Percentiles rank a stretch among this genome's conserved stretches.
Evolutionary conservation across 2,113 vertebrate species (phyloP).

Genomic region (Aldabrachelys gigantea): DNA sequence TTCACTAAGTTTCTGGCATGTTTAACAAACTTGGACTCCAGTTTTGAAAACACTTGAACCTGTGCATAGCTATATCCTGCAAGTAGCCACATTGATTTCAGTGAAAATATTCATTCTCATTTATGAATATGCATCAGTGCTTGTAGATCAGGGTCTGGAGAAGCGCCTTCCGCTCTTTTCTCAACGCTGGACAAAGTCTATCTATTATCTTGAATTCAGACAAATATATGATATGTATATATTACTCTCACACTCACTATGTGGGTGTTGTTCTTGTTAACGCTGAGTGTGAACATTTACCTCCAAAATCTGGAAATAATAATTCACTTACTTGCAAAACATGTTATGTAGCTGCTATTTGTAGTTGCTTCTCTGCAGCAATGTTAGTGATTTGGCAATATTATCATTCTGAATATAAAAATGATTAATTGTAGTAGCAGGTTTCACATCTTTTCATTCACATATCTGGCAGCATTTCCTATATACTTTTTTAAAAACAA

Average conservation of each 20-base stretch:
- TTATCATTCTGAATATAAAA: neutral
- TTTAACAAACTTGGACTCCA: neutral
- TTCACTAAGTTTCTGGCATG: neutral
- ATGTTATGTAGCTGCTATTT: neutral
- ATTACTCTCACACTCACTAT: neutral
- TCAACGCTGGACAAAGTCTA: rapidly evolving
- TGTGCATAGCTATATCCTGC: neutral
- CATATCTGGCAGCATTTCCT: neutral
- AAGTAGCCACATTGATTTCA: neutral
- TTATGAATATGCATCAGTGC: neutral
- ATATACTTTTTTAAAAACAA: neutral
- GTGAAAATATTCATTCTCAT: neutral
- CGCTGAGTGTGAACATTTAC: neutral
- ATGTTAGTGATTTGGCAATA: neutral
- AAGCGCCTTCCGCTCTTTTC: neutral
- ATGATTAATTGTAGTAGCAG: neutral
- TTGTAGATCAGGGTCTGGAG: neutral
- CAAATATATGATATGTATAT: neutral
- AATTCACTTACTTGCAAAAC: conserved; percentile 6
- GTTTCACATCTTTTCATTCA: neutral
- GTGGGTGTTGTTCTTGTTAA: neutral
- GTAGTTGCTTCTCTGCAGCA: neutral
- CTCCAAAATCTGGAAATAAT: neutral
- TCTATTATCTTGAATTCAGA: neutral
- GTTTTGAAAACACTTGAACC: neutral